phyloP scores from a whole-genome alignment of 2,113 vertebrate species.

The Elanoides forficatus region DNA sequence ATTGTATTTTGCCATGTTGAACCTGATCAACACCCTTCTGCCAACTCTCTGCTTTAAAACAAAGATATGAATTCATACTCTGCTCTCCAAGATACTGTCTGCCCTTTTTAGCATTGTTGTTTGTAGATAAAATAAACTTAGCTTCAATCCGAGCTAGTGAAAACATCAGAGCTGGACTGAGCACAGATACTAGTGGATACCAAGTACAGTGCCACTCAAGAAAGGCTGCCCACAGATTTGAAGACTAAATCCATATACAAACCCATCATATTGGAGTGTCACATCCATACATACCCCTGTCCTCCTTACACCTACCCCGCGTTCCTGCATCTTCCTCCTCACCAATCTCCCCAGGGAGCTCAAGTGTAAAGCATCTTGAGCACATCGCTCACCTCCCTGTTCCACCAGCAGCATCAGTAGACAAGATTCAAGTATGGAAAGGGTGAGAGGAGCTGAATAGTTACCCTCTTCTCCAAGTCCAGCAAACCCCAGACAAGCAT shows the following conservation, averaged over 20 bases:
- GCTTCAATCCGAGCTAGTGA: not conserved
- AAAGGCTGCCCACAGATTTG: not conserved
- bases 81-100: not conserved
- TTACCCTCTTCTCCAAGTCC: not conserved
- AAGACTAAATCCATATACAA: not conserved
- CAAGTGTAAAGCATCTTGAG: not conserved
- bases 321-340: not conserved
- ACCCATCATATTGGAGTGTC: rapidly evolving
- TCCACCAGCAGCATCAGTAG: not conserved
- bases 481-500: not conserved
- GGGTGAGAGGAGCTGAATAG: not conserved
- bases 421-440: not conserved
- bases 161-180: not conserved
- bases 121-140: not conserved
- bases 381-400: not conserved
- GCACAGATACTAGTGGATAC: not conserved
- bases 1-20: not conserved
- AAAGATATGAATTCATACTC: not conserved
- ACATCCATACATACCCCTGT: not conserved
- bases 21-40: not conserved
- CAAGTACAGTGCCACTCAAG: not conserved
- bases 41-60: not conserved
- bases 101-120: not conserved
- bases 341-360: not conserved
- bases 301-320: not conserved